Evolutionary conservation across 2,888 invertebrate species (phyloP), one percentile per base, ranked within the genome.

Genomic region (Diploptera punctata): DNA sequence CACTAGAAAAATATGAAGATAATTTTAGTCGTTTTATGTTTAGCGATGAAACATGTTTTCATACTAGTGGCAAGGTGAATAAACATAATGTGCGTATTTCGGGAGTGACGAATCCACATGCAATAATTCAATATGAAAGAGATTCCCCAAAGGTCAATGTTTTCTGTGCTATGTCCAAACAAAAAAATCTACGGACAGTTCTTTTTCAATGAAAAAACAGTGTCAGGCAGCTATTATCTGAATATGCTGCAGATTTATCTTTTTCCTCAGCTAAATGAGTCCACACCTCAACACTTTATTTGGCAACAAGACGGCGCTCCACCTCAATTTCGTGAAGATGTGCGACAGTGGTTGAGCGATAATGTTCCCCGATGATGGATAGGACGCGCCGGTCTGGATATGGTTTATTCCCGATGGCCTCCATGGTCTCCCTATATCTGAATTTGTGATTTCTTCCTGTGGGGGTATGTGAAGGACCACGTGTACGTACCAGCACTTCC

Each of bases 341-440:
- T n/a, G 47, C n/a, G 47, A n/a, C 4, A 47, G 7, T 47, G 47
- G 47, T 47, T 47, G n/a, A 47, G n/a, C 47, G n/a, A 47, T 47
- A n/a, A 13, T 47, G 47, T 47, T 47, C 47, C 47, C 38, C 47
- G n/a, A 47, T n/a, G 47, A 47, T 47, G 47, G 47, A 47, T 47
- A 47, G 47, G 47, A 47, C 47, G 47, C n/a, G 47, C 47, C 10
- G 3, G 47, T 47, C 47, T n/a, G n/a, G 47, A 47, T n/a, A 47
- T 47, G 47, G 18, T 47, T 47, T 47, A n/a, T n/a, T n/a, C 47
- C 47, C 47, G n/a, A 47, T n/a, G 47, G 47, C 18, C 47, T 47
- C 16, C 47, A 47, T n/a, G n/a, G n/a, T n/a, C 47, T 47, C 47
- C 47, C 47, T 3, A 47, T 47, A 3, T 47, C n/a, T 10, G 9